Percentiles rank a stretch among this genome's conserved stretches.
Evolutionary conservation across 2,797 vertebrate genomes (phyloP).

Genomic region (Orientallactaga sibirica): DNA sequence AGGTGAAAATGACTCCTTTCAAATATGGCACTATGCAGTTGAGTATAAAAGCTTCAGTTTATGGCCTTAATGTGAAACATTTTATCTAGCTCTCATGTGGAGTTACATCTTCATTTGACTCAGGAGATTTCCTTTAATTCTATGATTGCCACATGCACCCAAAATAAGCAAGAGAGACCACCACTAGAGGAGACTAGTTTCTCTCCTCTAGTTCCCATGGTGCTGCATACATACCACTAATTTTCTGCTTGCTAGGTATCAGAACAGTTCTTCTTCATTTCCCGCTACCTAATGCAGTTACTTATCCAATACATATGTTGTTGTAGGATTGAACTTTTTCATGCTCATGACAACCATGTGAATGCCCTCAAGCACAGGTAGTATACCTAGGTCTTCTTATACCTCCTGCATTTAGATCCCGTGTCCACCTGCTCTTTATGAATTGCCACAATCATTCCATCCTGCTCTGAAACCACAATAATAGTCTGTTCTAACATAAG

Average conservation of each 20-base stretch:
- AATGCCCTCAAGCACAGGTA: neutral
- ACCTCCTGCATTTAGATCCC: neutral
- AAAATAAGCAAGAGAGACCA: slow-evolving; percentile 48
- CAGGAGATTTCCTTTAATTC: slow-evolving; percentile 41
- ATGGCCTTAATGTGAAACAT: slow-evolving; percentile 2
- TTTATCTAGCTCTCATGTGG: slow-evolving; percentile 46
- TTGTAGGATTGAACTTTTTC: neutral
- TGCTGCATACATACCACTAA: neutral
- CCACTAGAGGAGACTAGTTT: neutral
- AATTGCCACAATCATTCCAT: neutral
- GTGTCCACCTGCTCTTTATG: neutral
- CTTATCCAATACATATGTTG: neutral
- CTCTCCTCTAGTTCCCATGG: neutral
- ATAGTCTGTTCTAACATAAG: neutral
- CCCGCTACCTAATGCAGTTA: neutral
- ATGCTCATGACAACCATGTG: neutral
- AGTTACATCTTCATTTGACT: slow-evolving; percentile 52
- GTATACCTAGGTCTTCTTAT: neutral
- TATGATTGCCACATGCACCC: neutral
- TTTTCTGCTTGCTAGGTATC: slow-evolving; percentile 24
- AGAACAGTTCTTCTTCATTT: slow-evolving; percentile 26
- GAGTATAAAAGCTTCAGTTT: neutral
- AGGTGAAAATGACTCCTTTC: neutral
- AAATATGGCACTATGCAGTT: neutral
- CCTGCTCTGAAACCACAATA: neutral